phyloP scores from a whole-genome alignment of 1,140 invertebrate species.

The Mizuhopecten yessoensis region DNA sequence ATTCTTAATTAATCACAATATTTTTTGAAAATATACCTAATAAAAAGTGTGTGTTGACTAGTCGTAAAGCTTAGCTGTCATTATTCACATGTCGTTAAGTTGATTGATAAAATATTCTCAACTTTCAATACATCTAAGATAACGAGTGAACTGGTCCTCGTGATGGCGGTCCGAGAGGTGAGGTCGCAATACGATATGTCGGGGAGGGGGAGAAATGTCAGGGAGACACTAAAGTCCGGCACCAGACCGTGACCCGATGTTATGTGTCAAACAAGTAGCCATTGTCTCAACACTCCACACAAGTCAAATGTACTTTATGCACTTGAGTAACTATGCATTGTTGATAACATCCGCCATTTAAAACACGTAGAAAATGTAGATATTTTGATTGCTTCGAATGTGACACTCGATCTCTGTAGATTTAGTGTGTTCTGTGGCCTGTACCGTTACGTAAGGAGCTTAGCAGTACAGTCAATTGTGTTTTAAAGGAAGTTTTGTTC shows the following conservation, averaged over 20 bases:
- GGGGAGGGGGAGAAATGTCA: neutral
- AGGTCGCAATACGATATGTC: neutral
- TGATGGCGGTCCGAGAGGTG: no score
- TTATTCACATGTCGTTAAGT: no score
- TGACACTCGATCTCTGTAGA: neutral
- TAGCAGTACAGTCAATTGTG: neutral
- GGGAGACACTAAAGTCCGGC: neutral
- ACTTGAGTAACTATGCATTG: constrained; percentile 13
- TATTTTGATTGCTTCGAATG: neutral
- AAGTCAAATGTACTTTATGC: constrained; percentile 39
- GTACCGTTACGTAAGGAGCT: neutral
- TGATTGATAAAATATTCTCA: no score
- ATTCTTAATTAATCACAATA: no score
- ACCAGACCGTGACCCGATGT: neutral
- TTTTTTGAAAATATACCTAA: no score
- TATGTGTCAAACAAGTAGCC: neutral
- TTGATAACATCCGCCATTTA: constrained; percentile 34
- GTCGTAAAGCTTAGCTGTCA: no score
- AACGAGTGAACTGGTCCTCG: no score
- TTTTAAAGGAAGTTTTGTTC: neutral
- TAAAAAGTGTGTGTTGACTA: no score
- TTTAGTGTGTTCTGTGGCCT: neutral
- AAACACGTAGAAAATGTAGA: constrained; percentile 32
- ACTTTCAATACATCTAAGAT: no score
- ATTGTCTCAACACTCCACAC: neutral